phyloP scores from a whole-genome alignment of 2,888 invertebrate genomes.

The Drosophila tripunctata region DNA sequence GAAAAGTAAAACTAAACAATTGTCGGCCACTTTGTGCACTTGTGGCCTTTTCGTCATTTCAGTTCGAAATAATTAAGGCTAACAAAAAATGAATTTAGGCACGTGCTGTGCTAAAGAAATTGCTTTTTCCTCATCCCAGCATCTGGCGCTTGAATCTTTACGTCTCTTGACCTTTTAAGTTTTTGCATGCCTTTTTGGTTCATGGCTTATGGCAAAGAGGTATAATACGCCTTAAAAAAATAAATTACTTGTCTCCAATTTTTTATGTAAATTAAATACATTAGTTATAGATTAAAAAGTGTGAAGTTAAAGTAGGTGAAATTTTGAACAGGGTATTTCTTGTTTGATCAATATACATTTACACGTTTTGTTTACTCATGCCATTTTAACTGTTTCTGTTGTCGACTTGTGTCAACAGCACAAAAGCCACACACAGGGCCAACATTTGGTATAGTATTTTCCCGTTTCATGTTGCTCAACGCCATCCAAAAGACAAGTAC shows the following conservation, averaged over 20 bases:
- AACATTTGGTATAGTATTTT: constrained; percentile 44
- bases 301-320: neutral
- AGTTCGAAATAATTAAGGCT: constrained; percentile 67
- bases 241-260: no score
- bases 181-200: constrained; percentile 18
- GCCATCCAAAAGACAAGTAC: constrained; percentile 12
- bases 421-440: constrained; percentile 55
- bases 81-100: constrained; percentile 63
- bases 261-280: no score
- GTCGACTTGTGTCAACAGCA: constrained; percentile 41
- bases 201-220: neutral
- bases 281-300: no score
- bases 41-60: constrained; percentile 49
- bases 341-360: neutral
- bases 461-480: constrained; percentile 45
- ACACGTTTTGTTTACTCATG: constrained; percentile 33
- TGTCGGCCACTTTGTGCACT: constrained; percentile 42
- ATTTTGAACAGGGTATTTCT: neutral
- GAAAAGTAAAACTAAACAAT: constrained; percentile 39
- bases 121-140: constrained; percentile 49
- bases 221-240: no score
- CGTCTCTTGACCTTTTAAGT: constrained; percentile 31
- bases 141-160: no score
- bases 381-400: constrained; percentile 34
- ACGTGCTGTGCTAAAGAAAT: constrained; percentile 75